Base-by-base conservation (phyloP, 2,888 invertebrate genomes). In the Drosophila siamana region DNA sequence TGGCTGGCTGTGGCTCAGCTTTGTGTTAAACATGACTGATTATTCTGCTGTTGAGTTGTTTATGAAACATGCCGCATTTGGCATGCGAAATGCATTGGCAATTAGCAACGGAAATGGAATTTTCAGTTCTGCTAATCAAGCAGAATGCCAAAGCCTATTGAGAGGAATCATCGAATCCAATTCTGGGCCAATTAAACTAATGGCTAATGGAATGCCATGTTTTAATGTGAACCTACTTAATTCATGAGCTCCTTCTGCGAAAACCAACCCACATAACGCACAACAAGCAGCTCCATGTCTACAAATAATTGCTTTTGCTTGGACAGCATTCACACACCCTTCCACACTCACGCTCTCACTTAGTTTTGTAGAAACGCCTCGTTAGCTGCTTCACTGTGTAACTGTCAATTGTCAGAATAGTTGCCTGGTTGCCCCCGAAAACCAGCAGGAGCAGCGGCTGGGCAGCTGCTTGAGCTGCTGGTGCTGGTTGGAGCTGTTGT, bases 361-460 rank as follows among this genome's bases (percentile, higher is more conserved):
- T 16, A n/a, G 9, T 40, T 44, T 11, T 33, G 46, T 30, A 28
- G 36, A 48, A 28, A 40, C 24, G 61, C 33, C 59, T 54, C 54
- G 68, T 75, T 70, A 68, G 60, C 52, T 28, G 65, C 54, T 61
- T 69, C 69, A 61, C 55, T 69, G 56, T 70, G 69, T 56, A 73
- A 57, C 80, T 82, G 84, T 77, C 86, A 81, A 69, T 73, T 74
- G 71, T 72, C 68, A 44, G 68, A 38, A 40, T 52, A 66, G 41
- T 54, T 41, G 52, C 55, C 43, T 52, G 62, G 41, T 54, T 41
- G 52, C 55, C 38, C 16, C 40, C 13, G 33, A 28, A n/a, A 33
- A 43, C 52, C 52, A 44, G 51, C 36, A 26, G 11, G 22, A 36
- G n/a, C 24, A 9, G 55, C 26, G 6, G 6, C 26, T 33, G 33